Percentiles rank a stretch among this genome's conserved stretches.
phyloP scores from a whole-genome alignment of 2,113 vertebrate genomes.

The Eulemur rufifrons region DNA sequence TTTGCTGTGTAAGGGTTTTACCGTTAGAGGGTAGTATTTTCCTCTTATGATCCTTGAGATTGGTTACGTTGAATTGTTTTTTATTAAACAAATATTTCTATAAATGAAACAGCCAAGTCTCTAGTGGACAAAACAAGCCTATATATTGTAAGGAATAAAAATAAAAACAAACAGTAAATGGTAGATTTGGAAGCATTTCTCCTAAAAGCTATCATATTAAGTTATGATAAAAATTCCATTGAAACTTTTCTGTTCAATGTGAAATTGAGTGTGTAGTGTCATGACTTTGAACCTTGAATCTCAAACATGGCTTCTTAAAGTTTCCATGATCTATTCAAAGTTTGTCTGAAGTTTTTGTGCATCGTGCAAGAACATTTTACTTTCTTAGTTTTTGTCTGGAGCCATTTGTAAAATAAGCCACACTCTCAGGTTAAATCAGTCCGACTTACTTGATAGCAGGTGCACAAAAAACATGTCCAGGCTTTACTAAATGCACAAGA shows the following conservation, averaged over 20 bases:
- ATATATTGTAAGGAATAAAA: background rate
- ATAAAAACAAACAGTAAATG: background rate
- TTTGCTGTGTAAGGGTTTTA: background rate
- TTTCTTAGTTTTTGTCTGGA: background rate
- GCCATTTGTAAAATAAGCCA: slow-evolving; percentile 3
- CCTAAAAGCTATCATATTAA: background rate
- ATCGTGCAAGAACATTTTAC: background rate
- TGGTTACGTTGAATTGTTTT: background rate
- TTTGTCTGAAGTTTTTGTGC: background rate
- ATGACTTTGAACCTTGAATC: background rate
- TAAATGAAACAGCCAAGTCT: background rate
- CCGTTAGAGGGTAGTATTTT: background rate
- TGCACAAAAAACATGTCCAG: background rate
- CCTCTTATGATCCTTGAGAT: background rate
- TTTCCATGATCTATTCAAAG: background rate
- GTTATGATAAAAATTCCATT: background rate
- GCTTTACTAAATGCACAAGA: slow-evolving; percentile 27
- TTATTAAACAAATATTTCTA: slow-evolving; percentile 11
- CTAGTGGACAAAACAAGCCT: background rate
- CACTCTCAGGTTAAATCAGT: background rate
- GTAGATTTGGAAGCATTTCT: background rate
- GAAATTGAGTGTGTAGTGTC: background rate
- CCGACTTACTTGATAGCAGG: background rate
- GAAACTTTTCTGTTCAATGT: background rate
- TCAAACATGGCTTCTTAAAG: background rate